These are phyloP conservation scores for Cephalotes varians DNA, from an alignment of 2,888 invertebrate species.

Conservation along the genomic window DNA sequence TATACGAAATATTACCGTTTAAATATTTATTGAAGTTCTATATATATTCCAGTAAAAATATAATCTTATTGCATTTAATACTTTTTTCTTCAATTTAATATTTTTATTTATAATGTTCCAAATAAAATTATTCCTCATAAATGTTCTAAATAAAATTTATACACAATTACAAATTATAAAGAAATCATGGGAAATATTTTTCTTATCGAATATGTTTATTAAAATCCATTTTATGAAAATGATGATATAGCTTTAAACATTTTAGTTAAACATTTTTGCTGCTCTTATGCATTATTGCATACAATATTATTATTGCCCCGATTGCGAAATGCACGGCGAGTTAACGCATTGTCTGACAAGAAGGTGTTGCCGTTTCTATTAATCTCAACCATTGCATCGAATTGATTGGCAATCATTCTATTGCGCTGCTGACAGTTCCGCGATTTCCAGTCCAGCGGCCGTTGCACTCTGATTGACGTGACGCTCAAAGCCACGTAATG, in stretches of 20 bases:
- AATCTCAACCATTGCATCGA: slow-evolving; percentile 20
- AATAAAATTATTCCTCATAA: too few relatives aligned
- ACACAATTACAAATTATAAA: neutral
- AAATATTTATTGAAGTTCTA: neutral
- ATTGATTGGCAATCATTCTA: slow-evolving; percentile 40
- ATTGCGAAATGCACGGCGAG: slow-evolving; percentile 14
- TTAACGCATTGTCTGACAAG: neutral
- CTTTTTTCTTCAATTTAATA: neutral
- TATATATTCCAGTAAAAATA: neutral
- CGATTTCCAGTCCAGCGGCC: slow-evolving; percentile 37
- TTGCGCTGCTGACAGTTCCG: slow-evolving; percentile 32
- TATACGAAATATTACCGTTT: neutral
- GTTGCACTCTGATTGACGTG: slow-evolving; percentile 49
- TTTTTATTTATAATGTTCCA: neutral
- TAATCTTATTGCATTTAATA: neutral
- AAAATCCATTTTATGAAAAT: neutral
- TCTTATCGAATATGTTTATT: neutral
- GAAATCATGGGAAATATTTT: neutral
- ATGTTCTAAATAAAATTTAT: neutral
- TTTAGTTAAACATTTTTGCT: neutral
- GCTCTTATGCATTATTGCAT: neutral
- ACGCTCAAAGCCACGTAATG: slow-evolving; percentile 14
- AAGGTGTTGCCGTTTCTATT: slow-evolving; percentile 16
- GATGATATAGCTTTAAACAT: neutral
- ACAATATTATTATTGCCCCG: neutral